Evolutionary conservation across 1,140 invertebrate species (phyloP).

Genomic region (Drosophila subobscura): DNA sequence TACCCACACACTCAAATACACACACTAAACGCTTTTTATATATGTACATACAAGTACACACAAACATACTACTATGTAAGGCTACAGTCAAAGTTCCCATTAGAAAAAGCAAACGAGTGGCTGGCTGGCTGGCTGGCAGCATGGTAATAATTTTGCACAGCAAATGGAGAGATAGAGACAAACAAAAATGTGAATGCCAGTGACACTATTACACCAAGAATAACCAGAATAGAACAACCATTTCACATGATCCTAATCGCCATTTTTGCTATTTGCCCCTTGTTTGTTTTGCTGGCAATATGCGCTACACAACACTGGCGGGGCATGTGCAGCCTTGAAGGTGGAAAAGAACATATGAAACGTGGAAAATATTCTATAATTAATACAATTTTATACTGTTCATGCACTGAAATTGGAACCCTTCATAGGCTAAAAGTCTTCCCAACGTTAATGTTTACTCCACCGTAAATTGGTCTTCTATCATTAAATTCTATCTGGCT

Average conservation of each 20-base stretch:
- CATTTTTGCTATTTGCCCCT: conserved; percentile 9
- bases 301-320: background rate
- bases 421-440: no score
- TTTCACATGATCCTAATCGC: conserved; percentile 48
- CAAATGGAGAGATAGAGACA: conserved; percentile 15
- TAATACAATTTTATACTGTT: background rate
- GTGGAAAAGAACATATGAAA: no score
- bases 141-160: conserved; percentile 48
- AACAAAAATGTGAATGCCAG: conserved; percentile 27
- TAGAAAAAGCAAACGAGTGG: conserved; percentile 18
- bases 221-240: conserved; percentile 12
- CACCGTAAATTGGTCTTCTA: no score
- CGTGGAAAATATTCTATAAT: no score
- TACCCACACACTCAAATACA: conserved; percentile 19
- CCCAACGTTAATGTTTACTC: no score
- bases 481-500: no score
- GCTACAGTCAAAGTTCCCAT: conserved; percentile 72
- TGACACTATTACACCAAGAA: conserved; percentile 27
- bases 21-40: conserved; percentile 21
- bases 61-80: background rate
- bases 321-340: background rate
- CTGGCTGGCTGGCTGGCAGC: conserved; percentile 23
- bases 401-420: no score
- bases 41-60: conserved; percentile 12
- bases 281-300: conserved; percentile 8